A percentile compares a stretch with the other conserved stretches of the same genome.
Conservation (phyloP, 2,797 vertebrate genomes). For the Parauchenoglanis ngamensis region DNA sequence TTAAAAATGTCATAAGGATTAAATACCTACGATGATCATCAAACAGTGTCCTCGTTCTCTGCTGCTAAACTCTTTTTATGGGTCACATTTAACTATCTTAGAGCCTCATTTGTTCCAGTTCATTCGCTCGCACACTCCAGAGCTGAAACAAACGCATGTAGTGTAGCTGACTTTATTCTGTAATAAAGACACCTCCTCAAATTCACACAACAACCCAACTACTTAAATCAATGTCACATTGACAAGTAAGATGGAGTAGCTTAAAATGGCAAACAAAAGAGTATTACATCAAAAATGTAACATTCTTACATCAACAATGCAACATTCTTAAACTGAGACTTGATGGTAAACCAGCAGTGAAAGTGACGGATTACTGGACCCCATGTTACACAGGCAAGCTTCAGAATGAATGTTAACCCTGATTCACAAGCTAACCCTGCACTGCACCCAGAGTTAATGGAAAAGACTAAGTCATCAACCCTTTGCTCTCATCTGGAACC, state of each 20-base stretch:
- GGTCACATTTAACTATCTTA: conserved; percentile 18
- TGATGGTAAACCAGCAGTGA: conserved; percentile 24
- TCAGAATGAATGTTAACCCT: conserved; percentile 59
- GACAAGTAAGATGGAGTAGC: background rate
- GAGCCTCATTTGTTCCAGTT: conserved; percentile 21
- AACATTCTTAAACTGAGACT: conserved; percentile 38
- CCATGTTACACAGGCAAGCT: conserved; percentile 42
- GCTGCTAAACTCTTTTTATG: conserved; percentile 26
- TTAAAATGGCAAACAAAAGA: background rate
- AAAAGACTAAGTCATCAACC: conserved; percentile 73
- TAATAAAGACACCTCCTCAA: background rate
- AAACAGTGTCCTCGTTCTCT: conserved; percentile 5
- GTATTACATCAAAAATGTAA: too few species aligned
- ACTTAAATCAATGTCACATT: background rate
- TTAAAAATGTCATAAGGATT: conserved; percentile 23
- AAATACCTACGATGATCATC: conserved; percentile 22
- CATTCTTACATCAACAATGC: conserved; percentile 3
- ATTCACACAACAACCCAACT: background rate
- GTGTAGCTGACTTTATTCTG: conserved; percentile 16
- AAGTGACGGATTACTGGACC: conserved; percentile 33
- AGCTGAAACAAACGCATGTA: background rate
- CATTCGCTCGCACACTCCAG: background rate
- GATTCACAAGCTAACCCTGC: conserved; percentile 56
- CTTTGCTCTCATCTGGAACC: conserved; percentile 61
- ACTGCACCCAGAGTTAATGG: conserved; percentile 73